These are phyloP conservation scores for Pseudochaenichthys georgianus DNA, from an alignment of 2,797 vertebrate species.

Conservation along the genomic window DNA sequence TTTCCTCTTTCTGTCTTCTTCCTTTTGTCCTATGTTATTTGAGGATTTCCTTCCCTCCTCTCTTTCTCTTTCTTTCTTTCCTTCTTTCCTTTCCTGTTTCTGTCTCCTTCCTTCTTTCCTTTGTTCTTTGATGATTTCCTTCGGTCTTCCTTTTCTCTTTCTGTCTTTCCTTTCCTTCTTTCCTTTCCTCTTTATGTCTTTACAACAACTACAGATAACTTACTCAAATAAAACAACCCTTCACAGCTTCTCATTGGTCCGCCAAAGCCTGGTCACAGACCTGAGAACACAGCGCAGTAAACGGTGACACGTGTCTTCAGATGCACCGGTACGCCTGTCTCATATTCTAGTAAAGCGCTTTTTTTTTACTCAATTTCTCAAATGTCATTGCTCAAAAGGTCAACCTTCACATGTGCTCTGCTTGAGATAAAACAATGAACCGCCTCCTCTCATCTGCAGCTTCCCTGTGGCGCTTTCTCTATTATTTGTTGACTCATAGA, in stretches of 20 bases:
- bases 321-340: constrained; percentile 40
- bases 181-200: constrained; percentile 12
- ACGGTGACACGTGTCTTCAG: constrained; percentile 27
- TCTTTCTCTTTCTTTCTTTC: not conserved
- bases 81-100: not conserved
- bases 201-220: constrained; percentile 30
- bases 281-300: constrained; percentile 47
- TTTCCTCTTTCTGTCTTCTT: no score
- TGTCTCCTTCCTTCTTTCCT: no score
- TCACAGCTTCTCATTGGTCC: constrained; percentile 49
- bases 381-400: constrained; percentile 76
- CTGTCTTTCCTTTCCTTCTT: not conserved
- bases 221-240: constrained; percentile 60
- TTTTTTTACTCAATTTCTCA: constrained; percentile 69
- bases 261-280: constrained; percentile 28
- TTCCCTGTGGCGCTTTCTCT: constrained; percentile 18
- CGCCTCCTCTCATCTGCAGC: constrained; percentile 61
- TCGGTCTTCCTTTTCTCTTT: not conserved
- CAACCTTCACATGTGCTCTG: constrained; percentile 53
- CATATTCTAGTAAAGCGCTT: constrained; percentile 30
- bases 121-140: not conserved
- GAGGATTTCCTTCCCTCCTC: no score
- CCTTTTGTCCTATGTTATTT: no score
- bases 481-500: constrained; percentile 37
- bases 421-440: constrained; percentile 70